phyloP scores from a whole-genome alignment of 2,888 invertebrate species.

The Cantharis rustica region DNA sequence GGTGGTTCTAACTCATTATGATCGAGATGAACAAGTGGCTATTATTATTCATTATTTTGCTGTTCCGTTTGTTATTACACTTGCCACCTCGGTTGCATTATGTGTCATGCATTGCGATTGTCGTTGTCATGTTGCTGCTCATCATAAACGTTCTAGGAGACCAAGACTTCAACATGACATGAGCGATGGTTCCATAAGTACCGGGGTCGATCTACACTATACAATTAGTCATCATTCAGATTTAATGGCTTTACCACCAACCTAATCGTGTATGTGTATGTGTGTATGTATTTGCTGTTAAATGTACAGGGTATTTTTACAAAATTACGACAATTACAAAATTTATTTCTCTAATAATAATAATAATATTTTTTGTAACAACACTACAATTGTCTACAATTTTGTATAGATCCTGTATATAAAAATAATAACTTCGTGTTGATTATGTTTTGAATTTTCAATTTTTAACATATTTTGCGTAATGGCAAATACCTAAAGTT shows the following conservation, averaged over 20 bases:
- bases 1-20: slow-evolving; percentile 83
- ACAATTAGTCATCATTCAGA: slow-evolving; percentile 56
- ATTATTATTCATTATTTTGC: slow-evolving; percentile 84
- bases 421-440: neutral
- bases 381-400: neutral
- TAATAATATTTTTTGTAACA: neutral
- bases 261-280: slow-evolving; percentile 35
- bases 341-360: neutral
- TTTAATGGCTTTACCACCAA: slow-evolving; percentile 52
- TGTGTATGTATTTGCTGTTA: slow-evolving; percentile 23
- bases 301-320: neutral
- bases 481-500: neutral
- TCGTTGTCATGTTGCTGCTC: slow-evolving; percentile 70
- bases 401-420: neutral
- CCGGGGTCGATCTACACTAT: slow-evolving; percentile 68
- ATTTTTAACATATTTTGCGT: neutral
- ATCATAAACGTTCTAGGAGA: slow-evolving; percentile 66
- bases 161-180: slow-evolving; percentile 66
- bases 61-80: slow-evolving; percentile 81
- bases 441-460: neutral
- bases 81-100: slow-evolving; percentile 81
- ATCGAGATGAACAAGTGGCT: slow-evolving; percentile 79
- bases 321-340: slow-evolving; percentile 1
- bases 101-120: slow-evolving; percentile 90
- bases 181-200: slow-evolving; percentile 74